Conservation (phyloP, 2,113 vertebrate genomes). For the Anolis carolinensis region DNA sequence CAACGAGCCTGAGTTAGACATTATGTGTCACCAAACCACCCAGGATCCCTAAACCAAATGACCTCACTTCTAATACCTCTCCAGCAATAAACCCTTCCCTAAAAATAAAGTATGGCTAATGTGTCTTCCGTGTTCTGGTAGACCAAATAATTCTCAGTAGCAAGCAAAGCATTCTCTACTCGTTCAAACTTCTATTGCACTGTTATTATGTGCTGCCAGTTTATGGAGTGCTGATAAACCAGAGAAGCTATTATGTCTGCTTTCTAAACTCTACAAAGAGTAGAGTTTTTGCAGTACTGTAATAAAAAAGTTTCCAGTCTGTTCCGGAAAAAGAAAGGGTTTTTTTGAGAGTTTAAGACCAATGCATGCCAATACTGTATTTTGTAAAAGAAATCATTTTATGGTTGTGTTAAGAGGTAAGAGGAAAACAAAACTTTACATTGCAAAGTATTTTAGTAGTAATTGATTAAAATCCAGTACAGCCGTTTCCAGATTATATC, state of each 20-base stretch:
- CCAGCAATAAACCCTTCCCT: conserved; percentile 55
- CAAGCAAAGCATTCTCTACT: conserved; percentile 44
- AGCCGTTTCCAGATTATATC: conserved; percentile 32
- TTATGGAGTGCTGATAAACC: conserved; percentile 32
- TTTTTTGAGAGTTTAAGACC: not conserved
- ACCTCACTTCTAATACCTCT: conserved; percentile 60
- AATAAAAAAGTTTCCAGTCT: no score
- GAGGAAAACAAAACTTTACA: conserved; percentile 48
- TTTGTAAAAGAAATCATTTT: conserved; percentile 30
- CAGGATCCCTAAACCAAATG: conserved; percentile 27
- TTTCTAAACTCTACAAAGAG: conserved; percentile 10
- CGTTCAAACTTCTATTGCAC: conserved; percentile 56
- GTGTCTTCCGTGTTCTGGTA: conserved; percentile 64
- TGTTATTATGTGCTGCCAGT: conserved; percentile 10
- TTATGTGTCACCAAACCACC: conserved; percentile 33
- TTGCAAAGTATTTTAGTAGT: conserved; percentile 36
- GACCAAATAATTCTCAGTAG: conserved; percentile 55
- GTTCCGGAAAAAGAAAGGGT: no score
- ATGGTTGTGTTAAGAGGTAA: conserved; percentile 4
- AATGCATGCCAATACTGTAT: not conserved
- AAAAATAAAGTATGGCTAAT: conserved; percentile 70
- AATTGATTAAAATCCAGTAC: conserved; percentile 43
- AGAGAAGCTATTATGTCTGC: conserved; percentile 17
- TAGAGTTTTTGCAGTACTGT: not conserved
- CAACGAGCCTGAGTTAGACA: conserved; percentile 46